These are phyloP conservation scores for Eupeodes corollae DNA, from an alignment of 1,140 invertebrate genomes.

Conservation along the genomic window DNA sequence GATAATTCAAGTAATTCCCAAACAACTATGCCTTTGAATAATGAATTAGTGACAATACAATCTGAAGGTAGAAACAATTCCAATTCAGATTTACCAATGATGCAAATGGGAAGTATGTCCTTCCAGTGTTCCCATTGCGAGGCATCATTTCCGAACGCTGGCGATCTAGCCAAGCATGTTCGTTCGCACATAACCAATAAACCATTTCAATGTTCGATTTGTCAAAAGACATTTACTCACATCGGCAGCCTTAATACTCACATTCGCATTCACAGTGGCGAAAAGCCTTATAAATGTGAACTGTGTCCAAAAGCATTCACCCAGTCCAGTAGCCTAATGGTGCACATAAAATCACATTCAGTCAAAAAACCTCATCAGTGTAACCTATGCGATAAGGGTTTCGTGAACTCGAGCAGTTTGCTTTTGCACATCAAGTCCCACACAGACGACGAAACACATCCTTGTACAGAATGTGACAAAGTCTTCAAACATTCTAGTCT, in stretches of 20 bases:
- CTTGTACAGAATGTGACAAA: slow-evolving; percentile 30
- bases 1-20: slow-evolving; percentile 5
- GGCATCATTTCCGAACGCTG: slow-evolving; percentile 48
- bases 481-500: slow-evolving; percentile 31
- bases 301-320: slow-evolving; percentile 51
- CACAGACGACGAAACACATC: slow-evolving; percentile 21
- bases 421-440: slow-evolving; percentile 31
- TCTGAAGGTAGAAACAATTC: slow-evolving; percentile 2
- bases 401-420: slow-evolving; percentile 33
- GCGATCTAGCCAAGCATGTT: slow-evolving; percentile 46
- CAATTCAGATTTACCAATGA: slow-evolving; percentile 4
- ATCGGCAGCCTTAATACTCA: slow-evolving; percentile 73
- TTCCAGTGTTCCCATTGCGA: slow-evolving; percentile 48
- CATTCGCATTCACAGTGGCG: slow-evolving; percentile 61
- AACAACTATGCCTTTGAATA: slow-evolving; percentile 4
- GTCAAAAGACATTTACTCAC: slow-evolving; percentile 45
- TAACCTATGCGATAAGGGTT: slow-evolving; percentile 42
- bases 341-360: slow-evolving; percentile 57
- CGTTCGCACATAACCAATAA: slow-evolving; percentile 46
- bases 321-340: slow-evolving; percentile 54
- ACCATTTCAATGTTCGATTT: slow-evolving; percentile 37
- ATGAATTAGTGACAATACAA: not conserved
- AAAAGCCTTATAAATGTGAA: slow-evolving; percentile 36
- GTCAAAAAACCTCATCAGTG: slow-evolving; percentile 57
- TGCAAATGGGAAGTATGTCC: slow-evolving; percentile 20